A percentile compares a stretch with the other conserved stretches of the same genome.
Evolutionary conservation across 2,797 vertebrate species (phyloP).

Genomic region (Hypotaenidia okinawae): DNA sequence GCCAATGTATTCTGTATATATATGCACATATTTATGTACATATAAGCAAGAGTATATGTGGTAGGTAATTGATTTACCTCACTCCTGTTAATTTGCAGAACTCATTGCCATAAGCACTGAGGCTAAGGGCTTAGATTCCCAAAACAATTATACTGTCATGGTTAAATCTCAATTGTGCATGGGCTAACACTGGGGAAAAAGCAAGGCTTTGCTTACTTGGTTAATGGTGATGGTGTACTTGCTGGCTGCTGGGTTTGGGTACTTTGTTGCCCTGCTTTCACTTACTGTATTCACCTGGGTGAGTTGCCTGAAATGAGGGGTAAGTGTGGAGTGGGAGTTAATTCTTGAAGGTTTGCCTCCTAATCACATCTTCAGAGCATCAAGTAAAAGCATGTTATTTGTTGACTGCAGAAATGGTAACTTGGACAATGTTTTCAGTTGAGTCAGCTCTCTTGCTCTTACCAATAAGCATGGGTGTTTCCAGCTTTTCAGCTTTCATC

Average conservation of each 20-base stretch:
- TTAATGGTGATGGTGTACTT: not conserved
- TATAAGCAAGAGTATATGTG: not conserved
- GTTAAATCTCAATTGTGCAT: not conserved
- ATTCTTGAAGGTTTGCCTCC: not conserved
- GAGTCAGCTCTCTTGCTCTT: not conserved
- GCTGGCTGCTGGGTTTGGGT: not conserved
- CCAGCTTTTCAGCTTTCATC: not conserved
- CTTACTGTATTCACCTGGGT: not conserved
- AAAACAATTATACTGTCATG: not conserved
- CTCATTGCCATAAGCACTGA: not conserved
- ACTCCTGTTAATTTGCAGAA: not conserved
- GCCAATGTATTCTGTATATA: not conserved
- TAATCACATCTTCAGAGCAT: not conserved
- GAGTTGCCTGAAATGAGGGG: not conserved
- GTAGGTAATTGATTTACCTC: not conserved
- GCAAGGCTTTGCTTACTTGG: not conserved
- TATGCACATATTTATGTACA: not conserved
- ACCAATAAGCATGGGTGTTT: not conserved
- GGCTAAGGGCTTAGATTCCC: not conserved
- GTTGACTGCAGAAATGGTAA: not conserved
- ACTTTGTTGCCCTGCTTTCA: not conserved
- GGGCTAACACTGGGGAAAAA: not conserved
- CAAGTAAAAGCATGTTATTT: not conserved
- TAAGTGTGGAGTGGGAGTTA: not conserved
- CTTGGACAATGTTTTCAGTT: not conserved